These are phyloP conservation scores for Rhagonycha lutea DNA, from an alignment of 2,888 invertebrate species.

Conservation along the genomic window DNA sequence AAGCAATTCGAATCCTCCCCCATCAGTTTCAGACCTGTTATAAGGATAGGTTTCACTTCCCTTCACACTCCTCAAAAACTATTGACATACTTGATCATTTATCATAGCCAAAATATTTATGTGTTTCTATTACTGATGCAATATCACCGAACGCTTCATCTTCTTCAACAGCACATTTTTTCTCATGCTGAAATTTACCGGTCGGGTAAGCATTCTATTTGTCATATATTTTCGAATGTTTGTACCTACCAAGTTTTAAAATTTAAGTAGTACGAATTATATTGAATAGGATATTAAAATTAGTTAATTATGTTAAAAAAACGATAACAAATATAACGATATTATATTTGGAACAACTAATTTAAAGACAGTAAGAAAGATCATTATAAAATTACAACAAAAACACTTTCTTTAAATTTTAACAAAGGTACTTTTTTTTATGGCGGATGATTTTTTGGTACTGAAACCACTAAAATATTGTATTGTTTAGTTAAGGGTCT, in stretches of 20 bases:
- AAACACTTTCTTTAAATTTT: too few relatives aligned
- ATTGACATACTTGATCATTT: slow-evolving; percentile 47
- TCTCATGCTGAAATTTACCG: not conserved
- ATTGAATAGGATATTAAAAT: too few relatives aligned
- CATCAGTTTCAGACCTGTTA: slow-evolving; percentile 27
- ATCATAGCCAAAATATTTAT: slow-evolving; percentile 48
- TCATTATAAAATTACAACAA: too few relatives aligned
- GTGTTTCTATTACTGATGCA: slow-evolving; percentile 41
- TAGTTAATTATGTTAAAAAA: too few relatives aligned
- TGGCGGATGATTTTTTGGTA: too few relatives aligned
- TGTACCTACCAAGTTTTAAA: not conserved
- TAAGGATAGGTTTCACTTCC: slow-evolving; percentile 34
- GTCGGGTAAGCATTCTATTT: not conserved
- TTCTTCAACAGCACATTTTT: slow-evolving; percentile 18
- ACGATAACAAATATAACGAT: too few relatives aligned
- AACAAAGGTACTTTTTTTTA: too few relatives aligned
- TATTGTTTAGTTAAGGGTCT: too few relatives aligned
- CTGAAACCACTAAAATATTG: too few relatives aligned
- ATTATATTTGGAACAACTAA: too few relatives aligned
- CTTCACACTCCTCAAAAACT: slow-evolving; percentile 34
- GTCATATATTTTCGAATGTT: not conserved
- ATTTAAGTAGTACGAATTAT: not conserved
- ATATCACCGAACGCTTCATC: slow-evolving; percentile 38
- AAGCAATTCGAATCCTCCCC: slow-evolving; percentile 44
- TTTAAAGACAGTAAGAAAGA: too few relatives aligned